phyloP scores from a whole-genome alignment of 2,888 invertebrate species.

The Drosophila recens region DNA sequence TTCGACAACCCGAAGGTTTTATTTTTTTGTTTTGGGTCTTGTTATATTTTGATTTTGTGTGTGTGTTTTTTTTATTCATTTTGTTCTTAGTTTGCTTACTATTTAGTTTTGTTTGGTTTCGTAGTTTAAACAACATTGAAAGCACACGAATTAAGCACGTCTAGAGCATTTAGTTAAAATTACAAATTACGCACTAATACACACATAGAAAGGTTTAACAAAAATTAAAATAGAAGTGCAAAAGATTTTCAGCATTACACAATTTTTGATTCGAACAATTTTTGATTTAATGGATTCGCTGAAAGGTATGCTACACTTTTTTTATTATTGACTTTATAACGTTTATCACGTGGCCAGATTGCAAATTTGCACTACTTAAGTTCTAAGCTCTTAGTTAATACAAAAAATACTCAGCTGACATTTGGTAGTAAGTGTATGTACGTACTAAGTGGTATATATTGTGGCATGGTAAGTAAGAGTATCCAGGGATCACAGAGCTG shows the following conservation, averaged over 20 bases:
- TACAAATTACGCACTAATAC: conserved; percentile 75
- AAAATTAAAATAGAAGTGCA: conserved; percentile 17
- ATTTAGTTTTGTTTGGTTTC: conserved; percentile 36
- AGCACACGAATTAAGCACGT: conserved; percentile 67
- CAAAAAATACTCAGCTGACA: conserved; percentile 51
- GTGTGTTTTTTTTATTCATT: conserved; percentile 16
- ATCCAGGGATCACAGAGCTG: conserved; percentile 38
- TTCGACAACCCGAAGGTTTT: conserved; percentile 27
- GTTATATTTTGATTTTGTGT: conserved; percentile 33
- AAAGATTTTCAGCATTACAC: conserved; percentile 8
- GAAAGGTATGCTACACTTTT: conserved; percentile 53
- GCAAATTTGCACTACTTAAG: conserved; percentile 57
- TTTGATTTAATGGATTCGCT: conserved; percentile 25
- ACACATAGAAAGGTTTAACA: conserved; percentile 50
- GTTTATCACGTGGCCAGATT: conserved; percentile 42
- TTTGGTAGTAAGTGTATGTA: background rate
- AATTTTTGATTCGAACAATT: conserved; percentile 17
- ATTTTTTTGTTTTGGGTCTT: background rate
- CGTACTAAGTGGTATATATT: conserved; percentile 30
- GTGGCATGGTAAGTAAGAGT: conserved; percentile 4
- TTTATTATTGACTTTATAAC: conserved; percentile 13
- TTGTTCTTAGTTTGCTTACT: conserved; percentile 37
- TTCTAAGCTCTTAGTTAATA: conserved; percentile 48
- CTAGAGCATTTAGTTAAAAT: conserved; percentile 69
- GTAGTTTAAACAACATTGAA: conserved; percentile 61